Conservation (phyloP, 1,140 invertebrate species). For the Matsumurasca onukii region DNA sequence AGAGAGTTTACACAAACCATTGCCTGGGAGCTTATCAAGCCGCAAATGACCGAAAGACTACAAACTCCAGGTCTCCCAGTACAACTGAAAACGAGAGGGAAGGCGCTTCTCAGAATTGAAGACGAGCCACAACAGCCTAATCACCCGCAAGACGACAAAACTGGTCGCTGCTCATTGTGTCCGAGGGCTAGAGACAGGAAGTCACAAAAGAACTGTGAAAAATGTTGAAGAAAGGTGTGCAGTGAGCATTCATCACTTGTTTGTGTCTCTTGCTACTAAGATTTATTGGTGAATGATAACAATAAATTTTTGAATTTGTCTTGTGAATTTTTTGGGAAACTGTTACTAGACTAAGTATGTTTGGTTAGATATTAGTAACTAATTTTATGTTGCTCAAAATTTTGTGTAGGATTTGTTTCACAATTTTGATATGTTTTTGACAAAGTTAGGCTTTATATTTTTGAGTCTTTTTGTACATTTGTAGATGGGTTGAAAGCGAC, state of each 20-base stretch:
- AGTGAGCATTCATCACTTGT: constrained; percentile 11
- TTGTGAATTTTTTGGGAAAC: background rate
- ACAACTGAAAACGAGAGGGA: constrained; percentile 14
- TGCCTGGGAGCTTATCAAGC: constrained; percentile 26
- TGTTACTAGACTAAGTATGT: background rate
- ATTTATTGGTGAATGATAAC: background rate
- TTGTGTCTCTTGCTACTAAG: background rate
- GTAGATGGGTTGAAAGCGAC: background rate
- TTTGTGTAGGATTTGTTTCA: background rate
- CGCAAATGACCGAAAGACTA: constrained; percentile 10
- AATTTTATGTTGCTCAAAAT: background rate
- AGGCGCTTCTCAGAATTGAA: constrained; percentile 3
- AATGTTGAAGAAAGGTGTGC: constrained; percentile 26
- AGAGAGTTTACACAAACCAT: no score
- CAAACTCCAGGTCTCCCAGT: constrained; percentile 9
- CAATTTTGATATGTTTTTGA: background rate
- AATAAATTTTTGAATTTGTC: background rate
- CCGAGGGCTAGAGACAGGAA: constrained; percentile 3
- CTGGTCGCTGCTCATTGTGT: constrained; percentile 20
- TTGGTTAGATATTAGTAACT: background rate
- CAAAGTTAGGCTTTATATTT: background rate
- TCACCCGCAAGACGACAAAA: constrained; percentile 14
- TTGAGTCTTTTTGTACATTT: background rate
- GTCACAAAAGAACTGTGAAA: constrained; percentile 11
- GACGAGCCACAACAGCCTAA: background rate